Conservation (phyloP, 2,797 vertebrate genomes). For the Eremophila alpestris region DNA sequence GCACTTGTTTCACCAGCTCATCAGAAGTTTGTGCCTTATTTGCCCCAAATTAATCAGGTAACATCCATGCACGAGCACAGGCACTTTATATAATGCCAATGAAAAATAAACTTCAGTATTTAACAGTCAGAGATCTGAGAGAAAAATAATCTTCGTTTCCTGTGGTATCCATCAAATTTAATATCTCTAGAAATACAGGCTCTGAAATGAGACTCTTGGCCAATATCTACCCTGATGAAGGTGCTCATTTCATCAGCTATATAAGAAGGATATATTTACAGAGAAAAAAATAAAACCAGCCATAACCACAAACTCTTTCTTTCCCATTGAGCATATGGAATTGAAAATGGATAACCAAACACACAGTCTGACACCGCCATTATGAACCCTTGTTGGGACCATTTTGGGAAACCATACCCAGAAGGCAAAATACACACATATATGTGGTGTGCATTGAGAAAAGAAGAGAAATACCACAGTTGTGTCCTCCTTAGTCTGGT, state of each 20-base stretch:
- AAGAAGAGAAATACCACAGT: neutral
- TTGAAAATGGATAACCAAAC: neutral
- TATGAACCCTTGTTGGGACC: neutral
- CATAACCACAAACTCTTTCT: neutral
- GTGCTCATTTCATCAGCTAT: neutral
- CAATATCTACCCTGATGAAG: neutral
- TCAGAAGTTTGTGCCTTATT: neutral
- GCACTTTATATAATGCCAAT: neutral
- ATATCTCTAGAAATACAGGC: neutral
- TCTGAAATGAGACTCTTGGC: neutral
- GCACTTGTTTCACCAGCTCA: neutral
- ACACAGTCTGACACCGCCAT: neutral
- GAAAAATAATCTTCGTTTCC: neutral
- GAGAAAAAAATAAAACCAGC: neutral
- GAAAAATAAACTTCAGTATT: neutral
- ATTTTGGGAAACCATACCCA: neutral
- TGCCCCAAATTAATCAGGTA: neutral
- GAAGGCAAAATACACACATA: neutral
- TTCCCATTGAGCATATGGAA: neutral
- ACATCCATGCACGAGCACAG: neutral
- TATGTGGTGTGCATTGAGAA: rapidly evolving
- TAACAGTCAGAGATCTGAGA: neutral
- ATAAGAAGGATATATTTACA: neutral
- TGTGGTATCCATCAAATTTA: neutral
- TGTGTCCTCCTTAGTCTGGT: neutral